phyloP scores from a whole-genome alignment of 1,140 invertebrate genomes.

The Euborellia annulipes region DNA sequence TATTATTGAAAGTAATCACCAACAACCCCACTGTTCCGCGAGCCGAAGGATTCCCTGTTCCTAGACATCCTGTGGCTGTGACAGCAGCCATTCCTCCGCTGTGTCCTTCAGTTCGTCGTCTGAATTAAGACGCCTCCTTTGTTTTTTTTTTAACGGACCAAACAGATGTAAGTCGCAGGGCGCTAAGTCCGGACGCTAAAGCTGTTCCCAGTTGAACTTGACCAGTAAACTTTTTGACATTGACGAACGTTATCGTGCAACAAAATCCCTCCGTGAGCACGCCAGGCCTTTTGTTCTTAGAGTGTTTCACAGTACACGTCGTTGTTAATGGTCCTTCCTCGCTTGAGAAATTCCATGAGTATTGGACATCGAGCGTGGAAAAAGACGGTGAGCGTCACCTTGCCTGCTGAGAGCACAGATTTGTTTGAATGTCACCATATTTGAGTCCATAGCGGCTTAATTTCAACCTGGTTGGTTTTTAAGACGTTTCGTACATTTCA shows the following conservation, averaged over 20 bases:
- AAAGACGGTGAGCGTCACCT: constrained; percentile 1
- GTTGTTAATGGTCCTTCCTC: constrained; percentile 3
- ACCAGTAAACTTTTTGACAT: too few relatives aligned
- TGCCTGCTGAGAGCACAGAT: neutral
- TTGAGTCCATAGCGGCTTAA: neutral
- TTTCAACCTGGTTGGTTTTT: neutral
- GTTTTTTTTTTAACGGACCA: neutral
- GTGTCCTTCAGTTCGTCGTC: constrained; percentile 7
- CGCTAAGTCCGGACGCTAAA: neutral
- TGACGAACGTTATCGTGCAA: too few relatives aligned
- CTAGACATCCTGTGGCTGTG: constrained; percentile 2
- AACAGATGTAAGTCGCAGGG: too few relatives aligned
- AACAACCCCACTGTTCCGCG: constrained; percentile 3
- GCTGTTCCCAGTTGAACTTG: neutral
- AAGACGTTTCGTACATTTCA: constrained; percentile 1
- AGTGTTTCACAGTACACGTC: constrained; percentile 7
- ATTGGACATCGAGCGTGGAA: too few relatives aligned
- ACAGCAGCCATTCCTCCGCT: neutral
- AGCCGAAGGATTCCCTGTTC: constrained; percentile 4
- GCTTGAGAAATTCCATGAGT: constrained; percentile 4
- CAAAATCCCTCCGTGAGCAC: neutral
- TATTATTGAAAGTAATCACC: constrained; percentile 6
- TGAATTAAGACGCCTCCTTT: constrained; percentile 3
- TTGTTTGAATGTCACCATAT: neutral
- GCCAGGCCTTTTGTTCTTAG: constrained; percentile 2